Evolutionary conservation across 2,113 vertebrate genomes (phyloP), one percentile per base, ranked within the genome.

Genomic region (Eonycteris spelaea): DNA sequence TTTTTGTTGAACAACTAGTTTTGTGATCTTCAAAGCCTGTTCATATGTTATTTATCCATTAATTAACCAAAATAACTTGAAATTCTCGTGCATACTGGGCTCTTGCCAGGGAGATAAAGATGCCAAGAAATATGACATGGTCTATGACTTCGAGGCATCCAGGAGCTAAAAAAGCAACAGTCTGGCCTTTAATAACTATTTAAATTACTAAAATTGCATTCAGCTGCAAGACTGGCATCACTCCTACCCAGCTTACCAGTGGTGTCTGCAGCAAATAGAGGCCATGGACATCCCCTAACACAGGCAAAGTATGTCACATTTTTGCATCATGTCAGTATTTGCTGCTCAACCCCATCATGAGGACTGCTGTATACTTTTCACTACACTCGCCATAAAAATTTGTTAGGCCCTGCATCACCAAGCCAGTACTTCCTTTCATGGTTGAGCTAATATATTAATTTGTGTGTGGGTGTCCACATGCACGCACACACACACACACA

Each of bases 181-280:
- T 13, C 18, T 8, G 38, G 33, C 12, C 43, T 75, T 45, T 19
- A 90, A 22, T 40, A 92, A 93, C 53, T 28, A 51, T 7, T 51
- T 74, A 82, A 65, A 74, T 95, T 73, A 67, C n/a, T 89, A 77
- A 95, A 92, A 89, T 30, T 80, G 28, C 65, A 79, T n/a, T 84
- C 13, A 83, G 38, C 21, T 63, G 12, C 45, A 28, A 71, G 15
- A 80, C 1, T 21, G 45, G 35, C 86, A 75, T 22, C 28, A 24
- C 28, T 73, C 28, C 63, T 45, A n/a, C 30, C 24, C 19, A 92
- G 73, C n/a, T 51, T 22, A 63, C 30, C 30, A 77, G 28, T 2
- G 22, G n/a, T 77, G 18, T 65, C 57, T 43, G n/a, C 0, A 68
- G 45, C 43, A 57, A 67, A 40, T 0, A 30, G 65, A 84, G 38